Base-by-base conservation (phyloP, 2,888 invertebrate species). In the Plutella xylostella region DNA sequence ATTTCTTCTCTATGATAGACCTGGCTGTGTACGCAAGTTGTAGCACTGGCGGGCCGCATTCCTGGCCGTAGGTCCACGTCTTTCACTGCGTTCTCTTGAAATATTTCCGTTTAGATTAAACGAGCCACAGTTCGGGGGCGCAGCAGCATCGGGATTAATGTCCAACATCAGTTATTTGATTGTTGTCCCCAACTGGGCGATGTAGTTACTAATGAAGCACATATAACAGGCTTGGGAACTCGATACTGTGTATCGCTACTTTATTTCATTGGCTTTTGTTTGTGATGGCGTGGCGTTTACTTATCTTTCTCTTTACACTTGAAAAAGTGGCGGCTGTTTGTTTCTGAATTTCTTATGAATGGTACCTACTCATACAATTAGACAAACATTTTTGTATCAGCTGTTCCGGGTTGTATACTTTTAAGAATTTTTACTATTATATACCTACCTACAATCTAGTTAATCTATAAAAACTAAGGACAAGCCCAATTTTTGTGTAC, bases 61-160 rank as follows among this genome's bases (percentile, higher is more conserved):
- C 78, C 79, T 80, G 73, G 67, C 65, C 61, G 58, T 25, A 14
- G 30, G 14, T 61, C 63, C 65, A 72, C 72, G 72, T n/a, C 68
- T 80, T 77, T 78, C 79, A 76, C 78, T 80, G 73, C 72, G 61
- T 57, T 67, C 77, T 76, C n/a, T 78, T 78, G 72, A 79, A 80
- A 79, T 82, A 80, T 82, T 80, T 78, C 73, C 72, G 78, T 78
- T 75, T 72, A 79, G 77, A 80, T 79, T 74, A 80, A 79, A 79
- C 72, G 78, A 67, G 76, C 71, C 73, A 76, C 78, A 72, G 63
- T 63, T 72, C 46, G 48, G 48, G 20, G 43, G 42, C 46, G 74
- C 70, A 71, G 21, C 34, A 75, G 71, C 79, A 80, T 82, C 79
- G 78, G 82, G 79, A 80, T 83, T 82, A 80, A 82, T 83, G 79